Conservation (phyloP, 2,797 vertebrate species). For the Hippocampus kuda region DNA sequence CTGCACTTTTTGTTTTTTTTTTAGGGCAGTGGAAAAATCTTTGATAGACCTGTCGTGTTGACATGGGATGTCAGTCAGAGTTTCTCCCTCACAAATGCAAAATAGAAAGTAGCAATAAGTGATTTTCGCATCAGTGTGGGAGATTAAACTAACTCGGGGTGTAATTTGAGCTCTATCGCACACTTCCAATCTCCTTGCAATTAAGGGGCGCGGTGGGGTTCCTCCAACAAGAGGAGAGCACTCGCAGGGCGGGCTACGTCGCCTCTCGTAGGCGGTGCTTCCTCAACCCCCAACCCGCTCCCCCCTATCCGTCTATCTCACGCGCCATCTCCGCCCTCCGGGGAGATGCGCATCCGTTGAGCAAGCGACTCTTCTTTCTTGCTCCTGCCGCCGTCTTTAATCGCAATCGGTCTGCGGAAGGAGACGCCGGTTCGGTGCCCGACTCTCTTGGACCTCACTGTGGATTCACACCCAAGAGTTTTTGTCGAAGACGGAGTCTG, state of each 20-base stretch:
- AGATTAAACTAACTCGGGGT: slow-evolving; percentile 2
- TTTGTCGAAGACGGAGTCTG: neutral
- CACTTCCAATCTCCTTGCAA: slow-evolving; percentile 8
- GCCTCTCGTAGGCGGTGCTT: slow-evolving; percentile 45
- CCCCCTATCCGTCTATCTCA: slow-evolving; percentile 34
- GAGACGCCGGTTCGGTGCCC: slow-evolving; percentile 25
- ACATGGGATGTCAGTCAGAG: neutral
- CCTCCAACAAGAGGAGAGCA: slow-evolving; percentile 1
- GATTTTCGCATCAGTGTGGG: neutral
- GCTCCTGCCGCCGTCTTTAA: slow-evolving; percentile 24
- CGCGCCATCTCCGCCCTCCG: slow-evolving; percentile 55
- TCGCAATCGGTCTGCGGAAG: slow-evolving; percentile 28
- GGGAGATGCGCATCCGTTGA: slow-evolving; percentile 42
- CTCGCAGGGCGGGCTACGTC: slow-evolving; percentile 30
- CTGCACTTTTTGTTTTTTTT: too few species aligned
- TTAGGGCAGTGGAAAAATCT: neutral
- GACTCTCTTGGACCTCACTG: slow-evolving; percentile 1
- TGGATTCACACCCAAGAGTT: neutral
- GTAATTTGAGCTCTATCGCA: slow-evolving; percentile 6
- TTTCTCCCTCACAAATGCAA: neutral
- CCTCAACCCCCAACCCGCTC: slow-evolving; percentile 5
- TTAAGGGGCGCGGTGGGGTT: slow-evolving; percentile 7
- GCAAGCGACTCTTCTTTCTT: slow-evolving; percentile 33
- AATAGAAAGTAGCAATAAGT: neutral
- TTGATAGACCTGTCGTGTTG: neutral